Evolutionary conservation across 2,888 invertebrate genomes (phyloP).

Genomic region (Drosophila falleni): DNA sequence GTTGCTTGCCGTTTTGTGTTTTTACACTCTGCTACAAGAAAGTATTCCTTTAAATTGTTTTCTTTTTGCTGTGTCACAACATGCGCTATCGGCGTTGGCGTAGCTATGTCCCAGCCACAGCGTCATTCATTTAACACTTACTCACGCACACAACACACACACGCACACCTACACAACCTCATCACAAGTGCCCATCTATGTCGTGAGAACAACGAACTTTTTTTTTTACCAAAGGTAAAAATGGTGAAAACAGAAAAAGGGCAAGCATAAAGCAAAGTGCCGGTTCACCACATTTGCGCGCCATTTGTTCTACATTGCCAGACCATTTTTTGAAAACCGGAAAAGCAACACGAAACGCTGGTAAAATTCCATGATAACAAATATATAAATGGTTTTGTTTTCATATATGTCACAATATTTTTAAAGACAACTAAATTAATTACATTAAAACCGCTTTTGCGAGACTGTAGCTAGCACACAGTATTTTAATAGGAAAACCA

Average conservation of each 20-base stretch:
- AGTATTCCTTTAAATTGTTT: slow-evolving; percentile 55
- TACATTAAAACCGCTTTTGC: slow-evolving; percentile 16
- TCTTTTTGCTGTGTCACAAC: slow-evolving; percentile 73
- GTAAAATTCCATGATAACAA: not conserved
- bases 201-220: slow-evolving; percentile 77
- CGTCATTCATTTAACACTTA: slow-evolving; percentile 56
- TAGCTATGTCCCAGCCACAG: slow-evolving; percentile 68
- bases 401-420: slow-evolving; percentile 1
- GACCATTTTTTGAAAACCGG: slow-evolving; percentile 13
- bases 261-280: slow-evolving; percentile 65
- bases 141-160: slow-evolving; percentile 36
- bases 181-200: slow-evolving; percentile 56
- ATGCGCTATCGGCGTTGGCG: slow-evolving; percentile 52
- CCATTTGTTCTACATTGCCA: slow-evolving; percentile 65
- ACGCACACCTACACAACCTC: slow-evolving; percentile 28
- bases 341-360: slow-evolving; percentile 3
- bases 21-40: slow-evolving; percentile 59
- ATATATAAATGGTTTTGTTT: not conserved
- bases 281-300: slow-evolving; percentile 78
- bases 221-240: slow-evolving; percentile 59
- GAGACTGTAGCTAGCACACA: slow-evolving; percentile 49
- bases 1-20: slow-evolving; percentile 53
- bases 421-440: slow-evolving; percentile 5
- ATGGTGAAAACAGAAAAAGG: slow-evolving; percentile 57
- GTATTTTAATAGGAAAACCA: slow-evolving; percentile 39